Percentiles rank a stretch among this genome's conserved stretches.
Conservation (phyloP, 2,797 vertebrate species). For the Gallirallus australis region DNA sequence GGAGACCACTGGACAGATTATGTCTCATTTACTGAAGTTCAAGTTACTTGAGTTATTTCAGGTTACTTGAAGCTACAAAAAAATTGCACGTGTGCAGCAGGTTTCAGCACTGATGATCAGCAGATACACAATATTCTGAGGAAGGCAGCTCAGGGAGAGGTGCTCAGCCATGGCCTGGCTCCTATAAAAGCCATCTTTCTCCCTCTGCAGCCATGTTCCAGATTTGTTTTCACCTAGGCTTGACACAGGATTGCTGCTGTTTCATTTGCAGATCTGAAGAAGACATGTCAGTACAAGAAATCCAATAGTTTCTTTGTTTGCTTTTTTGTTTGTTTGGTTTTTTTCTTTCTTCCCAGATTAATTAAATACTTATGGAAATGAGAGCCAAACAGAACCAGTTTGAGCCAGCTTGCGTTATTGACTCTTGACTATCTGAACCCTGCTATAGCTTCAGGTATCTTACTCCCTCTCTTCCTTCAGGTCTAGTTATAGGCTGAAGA, state of each 20-base stretch:
- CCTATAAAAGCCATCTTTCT: neutral
- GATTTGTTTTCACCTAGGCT: neutral
- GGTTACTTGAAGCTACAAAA: neutral
- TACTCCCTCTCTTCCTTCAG: neutral
- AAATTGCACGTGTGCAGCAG: neutral
- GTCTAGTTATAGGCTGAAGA: neutral
- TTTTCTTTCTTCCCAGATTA: neutral
- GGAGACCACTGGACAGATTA: neutral
- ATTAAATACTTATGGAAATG: constrained; percentile 64
- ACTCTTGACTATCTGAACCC: neutral
- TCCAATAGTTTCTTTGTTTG: neutral
- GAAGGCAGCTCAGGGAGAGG: neutral
- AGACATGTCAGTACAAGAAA: constrained; percentile 49
- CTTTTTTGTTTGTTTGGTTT: neutral
- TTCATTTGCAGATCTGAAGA: constrained; percentile 58
- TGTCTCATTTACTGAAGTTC: neutral
- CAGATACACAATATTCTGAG: neutral
- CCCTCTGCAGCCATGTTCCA: neutral
- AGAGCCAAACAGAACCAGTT: constrained; percentile 16
- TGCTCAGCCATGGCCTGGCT: neutral
- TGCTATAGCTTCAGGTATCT: neutral
- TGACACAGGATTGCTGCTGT: neutral
- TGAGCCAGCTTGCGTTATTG: constrained; percentile 30
- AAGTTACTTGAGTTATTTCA: no score
- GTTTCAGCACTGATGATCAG: neutral